Percentiles rank a stretch among this genome's conserved stretches.
These are phyloP conservation scores for Synergus japonicus DNA, from an alignment of 2,888 invertebrate species.

Conservation along the genomic window DNA sequence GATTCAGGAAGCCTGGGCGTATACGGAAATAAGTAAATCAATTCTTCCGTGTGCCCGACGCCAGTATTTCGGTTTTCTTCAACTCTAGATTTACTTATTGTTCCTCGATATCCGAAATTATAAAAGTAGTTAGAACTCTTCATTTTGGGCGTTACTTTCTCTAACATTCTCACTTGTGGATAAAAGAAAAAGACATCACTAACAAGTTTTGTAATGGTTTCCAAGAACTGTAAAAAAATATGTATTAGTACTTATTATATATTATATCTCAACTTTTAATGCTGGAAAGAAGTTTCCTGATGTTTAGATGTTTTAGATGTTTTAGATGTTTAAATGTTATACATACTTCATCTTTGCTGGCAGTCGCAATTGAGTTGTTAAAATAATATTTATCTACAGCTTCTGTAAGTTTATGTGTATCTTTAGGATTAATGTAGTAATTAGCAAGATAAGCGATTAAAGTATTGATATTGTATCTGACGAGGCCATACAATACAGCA, in stretches of 20 bases:
- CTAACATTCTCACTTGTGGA: neutral
- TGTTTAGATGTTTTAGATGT: no score
- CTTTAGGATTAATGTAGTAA: neutral
- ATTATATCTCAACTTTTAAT: neutral
- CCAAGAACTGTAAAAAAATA: neutral
- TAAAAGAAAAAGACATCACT: neutral
- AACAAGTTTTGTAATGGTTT: neutral
- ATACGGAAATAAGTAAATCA: conserved; percentile 1
- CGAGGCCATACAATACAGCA: neutral
- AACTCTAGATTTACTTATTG: neutral
- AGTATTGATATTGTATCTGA: neutral
- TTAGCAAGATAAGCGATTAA: neutral
- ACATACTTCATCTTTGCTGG: neutral
- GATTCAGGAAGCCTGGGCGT: neutral
- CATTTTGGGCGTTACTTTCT: conserved; percentile 19
- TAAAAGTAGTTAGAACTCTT: conserved; percentile 11
- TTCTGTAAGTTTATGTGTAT: neutral
- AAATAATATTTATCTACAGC: neutral
- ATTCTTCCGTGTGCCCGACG: neutral
- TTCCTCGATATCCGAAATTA: conserved; percentile 1
- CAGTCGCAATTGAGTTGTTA: neutral
- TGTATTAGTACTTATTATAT: neutral
- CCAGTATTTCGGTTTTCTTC: neutral
- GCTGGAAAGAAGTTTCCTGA: neutral
- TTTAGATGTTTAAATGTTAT: neutral